These are phyloP conservation scores for Mastigias papua DNA, from an alignment of 30 jellyfish, hydroid and myxozoan genomes.

Conservation along the genomic window DNA sequence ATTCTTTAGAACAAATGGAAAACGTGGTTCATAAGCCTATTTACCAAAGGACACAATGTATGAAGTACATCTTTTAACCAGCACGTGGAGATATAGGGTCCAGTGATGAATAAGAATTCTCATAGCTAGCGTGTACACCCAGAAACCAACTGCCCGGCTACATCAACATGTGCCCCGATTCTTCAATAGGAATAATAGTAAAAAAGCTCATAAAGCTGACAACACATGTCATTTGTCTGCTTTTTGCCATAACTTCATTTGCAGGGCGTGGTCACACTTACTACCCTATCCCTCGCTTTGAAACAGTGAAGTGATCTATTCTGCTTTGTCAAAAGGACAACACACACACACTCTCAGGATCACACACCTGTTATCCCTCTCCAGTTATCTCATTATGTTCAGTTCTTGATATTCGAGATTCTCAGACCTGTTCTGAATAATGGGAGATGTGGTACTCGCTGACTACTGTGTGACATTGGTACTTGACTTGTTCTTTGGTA, in stretches of 20 bases:
- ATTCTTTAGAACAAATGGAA: conserved; percentile 79
- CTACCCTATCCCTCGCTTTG: conserved; percentile 16
- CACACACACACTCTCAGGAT: background rate
- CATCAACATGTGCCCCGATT: conserved; percentile 36
- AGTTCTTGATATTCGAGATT: too few species aligned
- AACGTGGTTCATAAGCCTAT: conserved; percentile 91
- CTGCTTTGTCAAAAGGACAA: background rate
- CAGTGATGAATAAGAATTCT: background rate
- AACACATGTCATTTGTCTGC: conserved; percentile 48
- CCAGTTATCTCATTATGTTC: conserved; percentile 9
- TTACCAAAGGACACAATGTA: conserved; percentile 86
- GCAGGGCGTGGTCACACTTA: conserved; percentile 61
- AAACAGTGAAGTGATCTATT: background rate
- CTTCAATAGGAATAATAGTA: background rate
- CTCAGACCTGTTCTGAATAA: too few species aligned
- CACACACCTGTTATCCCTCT: background rate
- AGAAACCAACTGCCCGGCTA: conserved; percentile 15
- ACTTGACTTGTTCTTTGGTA: too few species aligned
- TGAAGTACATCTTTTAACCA: conserved; percentile 20
- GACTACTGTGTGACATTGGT: too few species aligned
- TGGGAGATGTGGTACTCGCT: too few species aligned
- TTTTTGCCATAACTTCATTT: conserved; percentile 5
- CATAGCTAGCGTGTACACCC: conserved; percentile 17
- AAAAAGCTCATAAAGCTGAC: background rate
- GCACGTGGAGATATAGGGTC: conserved; percentile 73